Evolutionary conservation across 53 echinoderm and acorn worm species (phyloP), one percentile per base, ranked within the genome.

Genomic region (Zoroaster sp.): DNA sequence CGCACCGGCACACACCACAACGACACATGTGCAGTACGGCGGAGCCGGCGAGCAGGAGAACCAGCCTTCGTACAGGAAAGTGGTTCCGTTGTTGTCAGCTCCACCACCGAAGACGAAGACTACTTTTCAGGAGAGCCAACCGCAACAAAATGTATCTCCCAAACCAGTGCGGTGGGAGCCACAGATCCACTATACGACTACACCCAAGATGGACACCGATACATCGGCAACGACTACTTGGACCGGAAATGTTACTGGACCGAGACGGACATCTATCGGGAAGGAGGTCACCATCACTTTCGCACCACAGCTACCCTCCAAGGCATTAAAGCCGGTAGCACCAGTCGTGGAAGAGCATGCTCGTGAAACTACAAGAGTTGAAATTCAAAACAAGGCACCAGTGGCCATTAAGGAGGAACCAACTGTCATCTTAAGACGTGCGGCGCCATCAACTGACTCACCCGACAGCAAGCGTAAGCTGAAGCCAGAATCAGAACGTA

Each of bases 221-320:
- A 11, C 82, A 15, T 49, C 85, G 2, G 20, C 85, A 32, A 85
- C 85, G 32, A 85, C 85, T 17, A 85, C 85, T 7, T 85, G 85
- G 85, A 70, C 69, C 23, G 85, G 85, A 45, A 38, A 43, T 30
- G 80, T 78, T 38, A 46, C 55, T 23, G 88, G 76, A 46, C 89
- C 89, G 12, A 79, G 69, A 36, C 47, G 80, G 30, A 79, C 89
- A 32, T 79, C 69, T 35, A 49, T 89, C 40, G 89, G 89, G 21
- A 78, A 89, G 54, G 89, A 89, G 14, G 80, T 89, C 79, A 89
- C 89, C 78, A 89, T 89, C 78, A 89, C 89, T 28, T 89, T 89
- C 41, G 89, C 71, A 46, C 79, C 79, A 34, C 89, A 78, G 36
- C 53, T 52, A 12, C 67, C 66, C 78, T 54, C 78, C 32, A 28